Conservation (phyloP, 2,797 vertebrate species). For the Sebastes matsubarae region DNA sequence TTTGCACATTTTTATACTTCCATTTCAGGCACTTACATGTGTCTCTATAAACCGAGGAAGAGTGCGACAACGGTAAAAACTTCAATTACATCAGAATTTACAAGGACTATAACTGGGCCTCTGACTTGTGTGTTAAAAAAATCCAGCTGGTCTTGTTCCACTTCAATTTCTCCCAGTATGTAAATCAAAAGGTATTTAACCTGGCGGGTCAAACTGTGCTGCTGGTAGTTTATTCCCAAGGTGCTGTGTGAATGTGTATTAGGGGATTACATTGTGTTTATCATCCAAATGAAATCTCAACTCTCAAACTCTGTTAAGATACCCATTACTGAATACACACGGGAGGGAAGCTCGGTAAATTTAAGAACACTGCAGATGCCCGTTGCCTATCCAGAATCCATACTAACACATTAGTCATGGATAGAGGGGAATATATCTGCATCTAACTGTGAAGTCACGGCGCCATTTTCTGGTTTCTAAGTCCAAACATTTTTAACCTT, state of each 20-base stretch:
- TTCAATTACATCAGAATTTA: slow-evolving; percentile 33
- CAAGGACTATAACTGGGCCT: neutral
- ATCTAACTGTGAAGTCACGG: neutral
- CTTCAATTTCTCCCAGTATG: slow-evolving; percentile 4
- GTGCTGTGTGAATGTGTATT: neutral
- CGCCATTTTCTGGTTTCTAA: slow-evolving; percentile 32
- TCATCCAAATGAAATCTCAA: slow-evolving; percentile 43
- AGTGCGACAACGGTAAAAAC: slow-evolving; percentile 18
- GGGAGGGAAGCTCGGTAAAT: neutral
- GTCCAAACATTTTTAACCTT: slow-evolving; percentile 16
- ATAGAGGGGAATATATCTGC: neutral
- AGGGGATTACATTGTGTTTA: slow-evolving; percentile 16
- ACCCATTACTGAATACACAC: slow-evolving; percentile 2
- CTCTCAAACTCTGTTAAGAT: slow-evolving; percentile 10
- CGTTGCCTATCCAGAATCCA: neutral
- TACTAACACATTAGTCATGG: slow-evolving; percentile 2
- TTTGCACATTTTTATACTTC: slow-evolving; percentile 34
- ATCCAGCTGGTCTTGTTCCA: neutral
- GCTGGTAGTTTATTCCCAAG: neutral
- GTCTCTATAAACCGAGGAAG: neutral
- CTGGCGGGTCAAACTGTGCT: slow-evolving; percentile 11
- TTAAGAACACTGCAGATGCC: neutral
- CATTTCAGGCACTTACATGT: slow-evolving; percentile 16
- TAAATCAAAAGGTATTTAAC: slow-evolving; percentile 36
- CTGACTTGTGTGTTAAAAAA: neutral